Percentiles rank a stretch among this genome's conserved stretches.
These are phyloP conservation scores for Myiothlypis coronata DNA, from an alignment of 2,797 vertebrate genomes.

Conservation along the genomic window DNA sequence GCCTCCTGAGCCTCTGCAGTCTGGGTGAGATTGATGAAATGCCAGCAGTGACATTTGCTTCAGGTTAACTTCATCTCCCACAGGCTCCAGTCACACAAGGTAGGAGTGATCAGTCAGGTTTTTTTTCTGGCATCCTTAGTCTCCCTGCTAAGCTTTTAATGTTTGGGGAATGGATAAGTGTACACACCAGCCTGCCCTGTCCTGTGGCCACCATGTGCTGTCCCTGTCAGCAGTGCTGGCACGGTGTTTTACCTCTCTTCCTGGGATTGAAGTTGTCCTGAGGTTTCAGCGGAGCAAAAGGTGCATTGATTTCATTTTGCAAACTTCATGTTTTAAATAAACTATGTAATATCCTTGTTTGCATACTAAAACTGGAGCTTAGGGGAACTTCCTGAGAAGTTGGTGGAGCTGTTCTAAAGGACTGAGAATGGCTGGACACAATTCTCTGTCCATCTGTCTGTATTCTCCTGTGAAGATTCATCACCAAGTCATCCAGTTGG, in stretches of 20 bases:
- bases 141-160: not conserved
- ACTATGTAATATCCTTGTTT: not conserved
- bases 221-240: not conserved
- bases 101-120: not conserved
- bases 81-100: not conserved
- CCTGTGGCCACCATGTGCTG: not conserved
- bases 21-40: not conserved
- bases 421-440: not conserved
- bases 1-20: not conserved
- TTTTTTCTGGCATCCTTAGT: not conserved
- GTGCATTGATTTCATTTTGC: not conserved
- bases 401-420: not conserved
- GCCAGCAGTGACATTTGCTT: not conserved
- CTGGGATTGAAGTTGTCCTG: not conserved
- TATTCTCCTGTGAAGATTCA: not conserved
- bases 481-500: not conserved
- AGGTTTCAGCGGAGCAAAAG: not conserved
- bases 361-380: not conserved
- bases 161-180: not conserved
- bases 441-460: not conserved
- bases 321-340: not conserved
- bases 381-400: not conserved
- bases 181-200: not conserved
- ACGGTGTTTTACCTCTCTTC: not conserved
- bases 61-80: not conserved